A percentile compares a stretch with the other conserved stretches of the same genome.
These are phyloP conservation scores for Bombylius major DNA, from an alignment of 2,888 invertebrate species.

Conservation along the genomic window DNA sequence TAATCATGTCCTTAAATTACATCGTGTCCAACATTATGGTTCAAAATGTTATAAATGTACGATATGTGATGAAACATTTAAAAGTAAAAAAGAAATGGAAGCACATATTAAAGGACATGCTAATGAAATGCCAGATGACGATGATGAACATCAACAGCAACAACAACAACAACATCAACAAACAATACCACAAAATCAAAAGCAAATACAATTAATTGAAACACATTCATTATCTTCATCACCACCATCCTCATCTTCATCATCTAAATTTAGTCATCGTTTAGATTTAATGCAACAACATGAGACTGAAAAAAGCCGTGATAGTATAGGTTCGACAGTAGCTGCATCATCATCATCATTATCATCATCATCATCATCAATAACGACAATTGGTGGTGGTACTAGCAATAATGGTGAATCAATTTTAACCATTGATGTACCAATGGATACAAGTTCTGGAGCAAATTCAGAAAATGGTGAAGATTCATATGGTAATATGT, in stretches of 20 bases:
- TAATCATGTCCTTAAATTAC: conserved; percentile 79
- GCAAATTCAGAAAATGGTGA: conserved; percentile 16
- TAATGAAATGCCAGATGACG: conserved; percentile 45
- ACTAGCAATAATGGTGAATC: not conserved
- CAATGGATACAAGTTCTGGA: conserved; percentile 16
- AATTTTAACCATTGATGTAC: conserved; percentile 3
- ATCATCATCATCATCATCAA: conserved; percentile 29
- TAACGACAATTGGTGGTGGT: conserved; percentile 12
- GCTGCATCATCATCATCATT: conserved; percentile 24
- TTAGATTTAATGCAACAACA: conserved; percentile 2
- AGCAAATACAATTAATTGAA: conserved; percentile 15
- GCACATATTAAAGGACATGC: conserved; percentile 72
- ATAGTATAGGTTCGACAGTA: conserved; percentile 24
- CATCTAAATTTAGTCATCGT: not conserved
- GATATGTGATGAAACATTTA: conserved; percentile 81
- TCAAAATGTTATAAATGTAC: conserved; percentile 89
- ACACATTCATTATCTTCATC: not conserved
- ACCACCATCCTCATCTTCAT: not conserved
- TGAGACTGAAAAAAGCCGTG: conserved; percentile 29
- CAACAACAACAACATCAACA: conserved; percentile 22
- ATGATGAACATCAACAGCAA: conserved; percentile 20
- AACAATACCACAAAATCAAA: conserved; percentile 21
- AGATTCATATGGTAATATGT: conserved; percentile 15
- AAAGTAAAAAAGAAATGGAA: conserved; percentile 83
- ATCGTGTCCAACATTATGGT: conserved; percentile 81